phyloP scores from a whole-genome alignment of 2,797 vertebrate species.

The Notolabrus celidotus region DNA sequence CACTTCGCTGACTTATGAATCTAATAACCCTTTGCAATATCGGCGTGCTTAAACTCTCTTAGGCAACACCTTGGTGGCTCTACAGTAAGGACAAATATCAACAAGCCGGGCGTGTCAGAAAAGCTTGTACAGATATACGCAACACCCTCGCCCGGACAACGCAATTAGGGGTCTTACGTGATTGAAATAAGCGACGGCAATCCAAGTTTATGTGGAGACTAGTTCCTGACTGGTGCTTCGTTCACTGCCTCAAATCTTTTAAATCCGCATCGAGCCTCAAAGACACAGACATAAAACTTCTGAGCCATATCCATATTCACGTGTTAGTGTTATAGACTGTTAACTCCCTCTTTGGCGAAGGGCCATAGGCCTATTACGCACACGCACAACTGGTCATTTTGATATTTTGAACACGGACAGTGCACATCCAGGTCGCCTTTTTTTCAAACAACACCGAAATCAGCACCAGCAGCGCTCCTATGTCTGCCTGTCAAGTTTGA shows the following conservation, averaged over 20 bases:
- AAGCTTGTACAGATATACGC: constrained; percentile 91
- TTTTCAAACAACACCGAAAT: constrained; percentile 50
- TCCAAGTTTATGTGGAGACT: constrained; percentile 84
- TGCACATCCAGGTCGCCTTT: constrained; percentile 81
- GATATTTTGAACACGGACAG: constrained; percentile 63
- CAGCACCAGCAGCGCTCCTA: constrained; percentile 64
- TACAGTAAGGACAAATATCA: constrained; percentile 89
- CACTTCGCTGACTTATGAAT: constrained; percentile 99
- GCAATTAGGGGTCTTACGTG: constrained; percentile 93
- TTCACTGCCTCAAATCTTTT: constrained; percentile 75
- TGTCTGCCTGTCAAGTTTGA: constrained; percentile 75
- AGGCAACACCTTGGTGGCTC: constrained; percentile 94
- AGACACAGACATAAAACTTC: constrained; percentile 60
- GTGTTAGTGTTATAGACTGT: constrained; percentile 65
- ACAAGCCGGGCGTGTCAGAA: constrained; percentile 86
- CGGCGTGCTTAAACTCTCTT: constrained; percentile 96
- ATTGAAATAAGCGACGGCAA: constrained; percentile 91
- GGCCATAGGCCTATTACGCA: constrained; percentile 80
- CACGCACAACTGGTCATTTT: constrained; percentile 78
- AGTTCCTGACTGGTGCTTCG: constrained; percentile 81
- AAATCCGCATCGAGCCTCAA: constrained; percentile 60
- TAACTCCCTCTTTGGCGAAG: constrained; percentile 66
- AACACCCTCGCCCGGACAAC: constrained; percentile 90
- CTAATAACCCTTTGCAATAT: constrained; percentile 99
- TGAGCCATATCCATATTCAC: constrained; percentile 70